Conservation (phyloP, 1,140 invertebrate genomes). For the Aphelenchoides besseyi region DNA sequence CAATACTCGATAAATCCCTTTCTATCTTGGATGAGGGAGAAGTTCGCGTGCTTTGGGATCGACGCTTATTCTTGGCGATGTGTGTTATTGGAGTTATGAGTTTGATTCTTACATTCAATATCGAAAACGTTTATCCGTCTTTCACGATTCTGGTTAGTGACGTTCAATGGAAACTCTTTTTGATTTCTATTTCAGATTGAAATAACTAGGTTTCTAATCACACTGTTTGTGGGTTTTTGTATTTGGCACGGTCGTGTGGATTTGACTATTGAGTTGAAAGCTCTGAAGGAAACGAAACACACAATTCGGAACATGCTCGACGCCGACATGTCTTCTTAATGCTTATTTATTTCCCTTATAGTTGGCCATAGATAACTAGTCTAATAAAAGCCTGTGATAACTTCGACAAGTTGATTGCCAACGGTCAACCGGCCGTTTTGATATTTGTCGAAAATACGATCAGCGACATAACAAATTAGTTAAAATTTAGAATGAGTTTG, state of each 20-base stretch:
- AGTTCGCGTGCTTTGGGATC: slow-evolving; percentile 48
- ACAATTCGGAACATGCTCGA: slow-evolving; percentile 54
- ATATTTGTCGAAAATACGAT: no score
- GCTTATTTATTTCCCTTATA: no score
- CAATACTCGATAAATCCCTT: slow-evolving; percentile 45
- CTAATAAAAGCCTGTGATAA: no score
- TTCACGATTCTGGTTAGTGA: slow-evolving; percentile 23
- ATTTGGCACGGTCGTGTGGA: slow-evolving; percentile 63
- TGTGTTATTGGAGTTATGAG: slow-evolving; percentile 21
- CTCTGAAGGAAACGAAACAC: slow-evolving; percentile 62
- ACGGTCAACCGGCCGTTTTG: no score
- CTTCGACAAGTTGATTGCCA: no score
- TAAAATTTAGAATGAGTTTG: not conserved
- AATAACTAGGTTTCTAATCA: slow-evolving; percentile 55
- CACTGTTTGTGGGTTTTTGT: slow-evolving; percentile 62
- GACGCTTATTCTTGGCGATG: slow-evolving; percentile 41
- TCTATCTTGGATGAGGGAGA: slow-evolving; percentile 52
- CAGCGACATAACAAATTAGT: no score
- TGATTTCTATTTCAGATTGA: slow-evolving; percentile 39
- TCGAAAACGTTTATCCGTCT: slow-evolving; percentile 33
- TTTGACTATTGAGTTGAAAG: slow-evolving; percentile 63
- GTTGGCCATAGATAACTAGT: no score
- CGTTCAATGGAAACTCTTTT: not conserved
- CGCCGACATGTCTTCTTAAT: not conserved
- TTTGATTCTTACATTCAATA: slow-evolving; percentile 31